Percentiles rank a stretch among this genome's conserved stretches.
Conservation (phyloP, 2,888 invertebrate genomes). For the Volucella inflata region DNA sequence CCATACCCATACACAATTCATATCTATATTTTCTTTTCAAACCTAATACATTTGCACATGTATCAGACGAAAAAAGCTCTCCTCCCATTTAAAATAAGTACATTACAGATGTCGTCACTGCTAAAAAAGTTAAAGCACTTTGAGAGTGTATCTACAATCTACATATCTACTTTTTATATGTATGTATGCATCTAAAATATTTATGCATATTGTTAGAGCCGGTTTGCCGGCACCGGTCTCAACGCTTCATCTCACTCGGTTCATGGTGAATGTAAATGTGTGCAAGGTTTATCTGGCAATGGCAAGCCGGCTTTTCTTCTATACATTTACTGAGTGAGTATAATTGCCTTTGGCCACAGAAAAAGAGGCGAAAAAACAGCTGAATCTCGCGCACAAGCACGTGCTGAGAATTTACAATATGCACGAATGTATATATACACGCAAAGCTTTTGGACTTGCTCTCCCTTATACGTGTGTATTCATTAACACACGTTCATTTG, state of each 20-base stretch:
- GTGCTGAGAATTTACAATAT: conserved; percentile 34
- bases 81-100: conserved; percentile 6
- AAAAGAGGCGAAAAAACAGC: conserved; percentile 35
- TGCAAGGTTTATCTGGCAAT: conserved; percentile 1
- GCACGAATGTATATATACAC: not conserved
- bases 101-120: conserved; percentile 56
- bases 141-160: not conserved
- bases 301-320: conserved; percentile 48
- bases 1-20: too few species aligned
- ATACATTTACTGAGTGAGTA: not conserved
- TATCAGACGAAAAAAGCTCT: conserved; percentile 44
- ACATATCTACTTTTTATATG: not conserved
- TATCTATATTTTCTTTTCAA: conserved; percentile 15
- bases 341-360: not conserved
- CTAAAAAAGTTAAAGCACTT: conserved; percentile 51
- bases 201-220: not conserved
- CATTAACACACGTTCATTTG: too few species aligned
- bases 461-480: too few species aligned
- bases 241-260: not conserved
- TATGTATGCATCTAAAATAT: not conserved
- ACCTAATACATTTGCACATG: conserved; percentile 32
- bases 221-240: conserved; percentile 55
- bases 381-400: conserved; percentile 61
- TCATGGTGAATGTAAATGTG: not conserved
- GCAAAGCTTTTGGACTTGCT: too few species aligned